Percentiles rank a stretch among this genome's conserved stretches.
Evolutionary conservation across 2,888 invertebrate species (phyloP).

Genomic region (Monoplex corrugatus): DNA sequence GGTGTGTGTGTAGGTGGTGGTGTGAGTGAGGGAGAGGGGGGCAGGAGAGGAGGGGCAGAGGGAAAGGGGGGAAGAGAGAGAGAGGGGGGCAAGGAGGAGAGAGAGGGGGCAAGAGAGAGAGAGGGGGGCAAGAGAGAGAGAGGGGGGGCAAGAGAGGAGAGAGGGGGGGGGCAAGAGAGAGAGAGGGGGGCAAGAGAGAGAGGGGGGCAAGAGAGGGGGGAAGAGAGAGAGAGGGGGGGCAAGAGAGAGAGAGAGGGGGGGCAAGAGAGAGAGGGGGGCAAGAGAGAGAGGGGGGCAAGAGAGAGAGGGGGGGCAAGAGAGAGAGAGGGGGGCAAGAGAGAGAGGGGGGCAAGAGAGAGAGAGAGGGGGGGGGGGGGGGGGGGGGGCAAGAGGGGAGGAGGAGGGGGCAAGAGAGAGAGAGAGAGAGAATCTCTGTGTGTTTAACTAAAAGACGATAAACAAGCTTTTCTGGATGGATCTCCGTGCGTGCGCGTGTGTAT

Average conservation of each 20-base stretch:
- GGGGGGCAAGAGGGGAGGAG: conserved; percentile 28
- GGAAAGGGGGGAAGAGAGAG: not conserved
- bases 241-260: conserved; percentile 39
- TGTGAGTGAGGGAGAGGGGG: not conserved
- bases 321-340: not conserved
- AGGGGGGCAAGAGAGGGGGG: conserved; percentile 26
- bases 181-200: conserved; percentile 34
- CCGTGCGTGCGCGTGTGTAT: too few species aligned
- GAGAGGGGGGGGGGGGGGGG: not conserved
- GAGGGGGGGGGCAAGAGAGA: conserved; percentile 14
- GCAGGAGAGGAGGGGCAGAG: not conserved
- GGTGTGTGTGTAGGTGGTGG: not conserved
- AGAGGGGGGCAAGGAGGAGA: not conserved
- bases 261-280: conserved; percentile 42
- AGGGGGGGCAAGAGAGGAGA: conserved; percentile 31
- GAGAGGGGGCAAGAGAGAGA: not conserved
- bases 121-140: not conserved
- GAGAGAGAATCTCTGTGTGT: too few species aligned
- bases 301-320: conserved; percentile 19
- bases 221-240: conserved; percentile 29
- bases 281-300: conserved; percentile 17
- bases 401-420: conserved; percentile 26
- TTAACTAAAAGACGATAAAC: too few species aligned
- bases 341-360: not conserved
- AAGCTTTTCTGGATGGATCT: too few species aligned